Base-by-base conservation (phyloP, 2,888 invertebrate species). In the Drosophila dives region DNA sequence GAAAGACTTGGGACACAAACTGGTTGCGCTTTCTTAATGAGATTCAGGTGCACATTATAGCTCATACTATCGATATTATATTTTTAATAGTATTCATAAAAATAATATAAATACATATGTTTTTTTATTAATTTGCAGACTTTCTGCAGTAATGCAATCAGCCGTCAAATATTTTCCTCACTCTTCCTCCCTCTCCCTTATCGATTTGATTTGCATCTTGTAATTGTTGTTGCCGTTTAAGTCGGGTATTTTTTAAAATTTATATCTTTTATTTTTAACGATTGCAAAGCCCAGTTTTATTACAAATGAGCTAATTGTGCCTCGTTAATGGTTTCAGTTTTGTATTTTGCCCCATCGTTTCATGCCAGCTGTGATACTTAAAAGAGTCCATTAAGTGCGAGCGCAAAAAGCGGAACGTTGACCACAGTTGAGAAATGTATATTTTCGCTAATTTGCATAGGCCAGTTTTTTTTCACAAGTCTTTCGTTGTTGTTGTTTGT, bases 241-340 rank as follows among this genome's bases (percentile, higher is more conserved):
- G 45, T 59, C 20, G 34, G 32, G 23, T 53, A 48, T 45, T 56
- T 50, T 55, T 32, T 54, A 29, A 23, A 23, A 20, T 69, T 51
- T 36, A 64, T 73, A 60, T 36, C 34, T 34, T 40, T 26, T 15
- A 10, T 56, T 76, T 81, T 86, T 81, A 72, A 86, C 85, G 84
- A 81, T 72, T 81, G 59, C 75, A 71, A 78, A 67, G 68, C 63
- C 68, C 68, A 65, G 89, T 70, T 89, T 75, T 80, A 78, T 83
- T 75, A 84, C 84, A 86, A 83, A 89, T 86, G 87, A 75, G 89
- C 79, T 83, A 72, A 83, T 89, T 83, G 84, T 73, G 82, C 68
- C 68, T 60, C 72, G 67, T 73, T 83, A 79, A 83, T 83, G 83
- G 76, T 81, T 81, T 86, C 84, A 89, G 89, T 84, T 89, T 83